Evolutionary conservation across 2,888 invertebrate genomes (phyloP).

Genomic region (Campoletis raptor): DNA sequence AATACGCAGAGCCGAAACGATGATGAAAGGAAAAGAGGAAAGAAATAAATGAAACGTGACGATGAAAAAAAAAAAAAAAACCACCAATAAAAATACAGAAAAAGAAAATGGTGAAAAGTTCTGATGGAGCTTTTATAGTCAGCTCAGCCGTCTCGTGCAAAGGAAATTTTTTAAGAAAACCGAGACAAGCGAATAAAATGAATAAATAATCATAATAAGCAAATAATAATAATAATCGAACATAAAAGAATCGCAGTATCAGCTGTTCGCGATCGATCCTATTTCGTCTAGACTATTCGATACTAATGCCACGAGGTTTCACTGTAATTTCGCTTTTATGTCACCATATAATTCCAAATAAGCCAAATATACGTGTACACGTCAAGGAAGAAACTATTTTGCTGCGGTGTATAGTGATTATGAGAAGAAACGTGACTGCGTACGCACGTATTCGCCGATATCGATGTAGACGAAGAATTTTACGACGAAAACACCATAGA

Average conservation of each 20-base stretch:
- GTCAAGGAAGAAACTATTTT: neutral
- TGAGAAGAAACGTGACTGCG: constrained; percentile 27
- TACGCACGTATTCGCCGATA: constrained; percentile 7
- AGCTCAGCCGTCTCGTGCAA: constrained; percentile 48
- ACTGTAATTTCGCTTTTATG: constrained; percentile 49
- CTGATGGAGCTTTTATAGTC: constrained; percentile 45
- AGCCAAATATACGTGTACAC: neutral
- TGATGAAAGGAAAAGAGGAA: neutral
- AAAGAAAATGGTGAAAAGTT: constrained; percentile 40
- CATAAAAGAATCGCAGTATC: constrained; percentile 41
- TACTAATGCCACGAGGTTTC: constrained; percentile 32
- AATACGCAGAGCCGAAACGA: constrained; percentile 38
- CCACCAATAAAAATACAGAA: neutral
- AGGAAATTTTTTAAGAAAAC: constrained; percentile 29
- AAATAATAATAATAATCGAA: constrained; percentile 35
- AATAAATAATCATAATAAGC: constrained; percentile 33
- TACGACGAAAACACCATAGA: constrained; percentile 2
- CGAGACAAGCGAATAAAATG: constrained; percentile 16
- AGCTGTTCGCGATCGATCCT: constrained; percentile 55
- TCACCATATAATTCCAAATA: constrained; percentile 36
- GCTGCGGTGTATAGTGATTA: neutral
- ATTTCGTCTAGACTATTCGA: constrained; percentile 57
- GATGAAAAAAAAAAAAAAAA: neutral
- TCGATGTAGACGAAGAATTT: constrained; percentile 18
- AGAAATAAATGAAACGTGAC: neutral